A percentile compares a stretch with the other conserved stretches of the same genome.
Conservation (phyloP, 2,888 invertebrate genomes). For the Thecocarcelia acutangulata region DNA sequence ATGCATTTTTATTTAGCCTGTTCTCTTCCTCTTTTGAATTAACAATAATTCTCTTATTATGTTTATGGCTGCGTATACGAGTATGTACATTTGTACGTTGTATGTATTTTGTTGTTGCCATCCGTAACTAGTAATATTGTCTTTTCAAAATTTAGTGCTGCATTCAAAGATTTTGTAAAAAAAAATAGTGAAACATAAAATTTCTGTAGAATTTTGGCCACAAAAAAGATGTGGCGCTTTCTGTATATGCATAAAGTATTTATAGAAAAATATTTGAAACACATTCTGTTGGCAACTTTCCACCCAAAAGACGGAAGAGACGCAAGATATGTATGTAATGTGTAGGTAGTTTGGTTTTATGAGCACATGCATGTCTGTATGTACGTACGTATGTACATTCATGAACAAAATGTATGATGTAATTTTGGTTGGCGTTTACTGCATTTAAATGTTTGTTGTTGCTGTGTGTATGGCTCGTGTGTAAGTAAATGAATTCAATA, state of each 20-base stretch:
- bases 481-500: conserved; percentile 32
- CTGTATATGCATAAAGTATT: background rate
- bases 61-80: too few species aligned
- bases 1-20: background rate
- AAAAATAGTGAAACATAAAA: background rate
- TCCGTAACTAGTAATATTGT: too few species aligned
- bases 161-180: background rate
- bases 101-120: too few species aligned
- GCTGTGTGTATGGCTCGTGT: background rate
- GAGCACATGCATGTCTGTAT: too few species aligned
- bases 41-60: background rate
- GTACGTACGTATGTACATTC: conserved; percentile 1
- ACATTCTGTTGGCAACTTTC: conserved; percentile 57
- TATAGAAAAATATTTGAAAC: conserved; percentile 16
- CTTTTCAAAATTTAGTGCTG: background rate
- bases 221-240: conserved; percentile 45
- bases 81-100: too few species aligned
- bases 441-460: too few species aligned
- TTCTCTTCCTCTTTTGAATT: background rate
- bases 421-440: conserved; percentile 24
- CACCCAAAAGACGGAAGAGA: conserved; percentile 45
- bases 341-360: too few species aligned
- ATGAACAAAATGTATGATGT: conserved; percentile 23
- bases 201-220: conserved; percentile 28
- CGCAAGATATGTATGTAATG: background rate